Evolutionary conservation across 2,888 invertebrate genomes (phyloP).

Genomic region (Ferrisia virgata): DNA sequence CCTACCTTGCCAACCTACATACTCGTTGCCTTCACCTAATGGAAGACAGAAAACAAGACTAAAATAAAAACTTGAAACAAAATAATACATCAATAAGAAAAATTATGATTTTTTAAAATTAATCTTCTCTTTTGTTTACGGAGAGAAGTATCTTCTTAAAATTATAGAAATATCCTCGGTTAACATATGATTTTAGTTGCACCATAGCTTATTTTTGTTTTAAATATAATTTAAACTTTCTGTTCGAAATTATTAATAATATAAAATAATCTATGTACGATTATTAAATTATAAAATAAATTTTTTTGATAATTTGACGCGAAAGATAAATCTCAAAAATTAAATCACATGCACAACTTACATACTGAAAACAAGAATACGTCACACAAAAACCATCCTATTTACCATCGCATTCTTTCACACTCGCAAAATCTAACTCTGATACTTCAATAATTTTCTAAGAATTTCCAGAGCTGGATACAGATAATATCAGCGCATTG

Average conservation of each 20-base stretch:
- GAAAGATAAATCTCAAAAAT: background rate
- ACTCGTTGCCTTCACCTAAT: conserved; percentile 74
- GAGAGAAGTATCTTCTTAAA: background rate
- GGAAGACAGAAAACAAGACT: conserved; percentile 51
- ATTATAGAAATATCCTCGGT: background rate
- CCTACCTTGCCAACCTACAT: conserved; percentile 75
- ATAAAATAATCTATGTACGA: background rate
- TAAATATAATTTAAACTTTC: background rate
- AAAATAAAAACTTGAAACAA: conserved; percentile 44
- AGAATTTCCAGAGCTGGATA: background rate
- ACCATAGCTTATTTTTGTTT: background rate
- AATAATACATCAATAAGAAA: conserved; percentile 22
- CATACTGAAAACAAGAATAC: conserved; percentile 21
- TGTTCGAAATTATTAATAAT: background rate
- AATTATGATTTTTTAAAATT: conserved; percentile 15
- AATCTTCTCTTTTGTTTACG: background rate
- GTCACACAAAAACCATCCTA: conserved; percentile 12
- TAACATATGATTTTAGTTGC: background rate
- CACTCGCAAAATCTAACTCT: background rate
- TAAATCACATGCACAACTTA: conserved; percentile 20
- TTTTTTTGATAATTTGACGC: background rate
- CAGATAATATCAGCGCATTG: background rate
- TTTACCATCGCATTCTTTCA: background rate
- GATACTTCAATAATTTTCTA: background rate
- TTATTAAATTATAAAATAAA: background rate